Evolutionary conservation across 2,888 invertebrate genomes (phyloP).

Genomic region (Lysandra coridon): DNA sequence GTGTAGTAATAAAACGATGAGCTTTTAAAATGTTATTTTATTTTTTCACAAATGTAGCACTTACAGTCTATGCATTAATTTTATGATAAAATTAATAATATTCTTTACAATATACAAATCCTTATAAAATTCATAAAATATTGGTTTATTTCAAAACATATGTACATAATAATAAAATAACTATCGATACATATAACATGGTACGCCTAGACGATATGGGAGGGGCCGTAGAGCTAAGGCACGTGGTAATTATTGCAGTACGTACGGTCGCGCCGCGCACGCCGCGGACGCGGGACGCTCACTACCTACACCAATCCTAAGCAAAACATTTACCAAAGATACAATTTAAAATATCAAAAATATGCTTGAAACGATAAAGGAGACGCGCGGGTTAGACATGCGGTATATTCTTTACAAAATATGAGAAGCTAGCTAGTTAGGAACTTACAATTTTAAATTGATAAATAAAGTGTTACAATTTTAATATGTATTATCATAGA

Average conservation of each 20-base stretch:
- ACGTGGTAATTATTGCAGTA: conserved; percentile 66
- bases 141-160: conserved; percentile 78
- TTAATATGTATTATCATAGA: conserved; percentile 40
- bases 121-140: conserved; percentile 80
- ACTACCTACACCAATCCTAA: conserved; percentile 48
- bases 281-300: conserved; percentile 33
- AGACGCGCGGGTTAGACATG: conserved; percentile 33
- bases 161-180: conserved; percentile 75
- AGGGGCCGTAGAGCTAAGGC: conserved; percentile 75
- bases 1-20: conserved; percentile 63
- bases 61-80: conserved; percentile 78
- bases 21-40: conserved; percentile 75
- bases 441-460: conserved; percentile 76
- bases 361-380: conserved; percentile 15
- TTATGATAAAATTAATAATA: conserved; percentile 79
- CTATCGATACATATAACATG: conserved; percentile 72
- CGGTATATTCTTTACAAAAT: conserved; percentile 35
- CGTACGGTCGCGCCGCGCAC: conserved; percentile 40
- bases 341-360: conserved; percentile 47
- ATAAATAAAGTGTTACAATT: conserved; percentile 66
- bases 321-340: conserved; percentile 55
- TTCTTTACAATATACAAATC: conserved; percentile 81
- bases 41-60: conserved; percentile 78
- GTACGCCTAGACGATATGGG: conserved; percentile 76
- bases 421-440: conserved; percentile 76